Evolutionary conservation across 2,888 invertebrate species (phyloP), one percentile per base, ranked within the genome.

Genomic region (Pyrgus malvae): DNA sequence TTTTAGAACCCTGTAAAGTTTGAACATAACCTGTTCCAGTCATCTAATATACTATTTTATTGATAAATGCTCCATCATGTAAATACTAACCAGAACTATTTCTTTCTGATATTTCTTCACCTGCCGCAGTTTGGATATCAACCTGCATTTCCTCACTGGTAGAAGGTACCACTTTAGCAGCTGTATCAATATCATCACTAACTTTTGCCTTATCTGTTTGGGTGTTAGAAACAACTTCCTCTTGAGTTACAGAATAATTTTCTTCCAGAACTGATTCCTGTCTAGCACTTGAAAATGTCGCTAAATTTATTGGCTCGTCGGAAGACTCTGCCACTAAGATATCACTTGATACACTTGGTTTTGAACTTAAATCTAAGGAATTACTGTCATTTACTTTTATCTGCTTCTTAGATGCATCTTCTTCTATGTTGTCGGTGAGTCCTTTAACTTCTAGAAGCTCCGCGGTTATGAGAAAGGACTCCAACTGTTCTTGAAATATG

Each of bases 371-470:
- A 72, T 90, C 89, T 74, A 90, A 65, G 35, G 88, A 87, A 55
- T 70, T 70, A 67, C 76, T 77, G 55, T 88, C 87, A 69, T 60
- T 79, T 55, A 83, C 69, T 63, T 70, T 74, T 60, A 85, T 59
- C 59, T 79, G 76, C 38, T 60, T 76, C 63, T 82, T 84, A 54
- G 82, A 72, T 57, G 80, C 72, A 69, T 90, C 90, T 58, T 90
- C 89, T 56, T 90, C 90, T 46, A 71, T 64, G 69, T 91, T 91
- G 70, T 93, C 93, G 41, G 95, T 94, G 59, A 95, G 90, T 53
- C 95, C 95, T 76, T 95, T 95, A 48, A 95, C 94, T 66, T 95
- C 94, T 67, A 95, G 80, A 60, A 95, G 82, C 77, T 95, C 95
- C 3, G 95, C 95, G 12, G 95, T 95, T 65, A 94, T 93, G 46